phyloP scores from a whole-genome alignment of 2,113 vertebrate species.

The Epinephelus cyanopodus region DNA sequence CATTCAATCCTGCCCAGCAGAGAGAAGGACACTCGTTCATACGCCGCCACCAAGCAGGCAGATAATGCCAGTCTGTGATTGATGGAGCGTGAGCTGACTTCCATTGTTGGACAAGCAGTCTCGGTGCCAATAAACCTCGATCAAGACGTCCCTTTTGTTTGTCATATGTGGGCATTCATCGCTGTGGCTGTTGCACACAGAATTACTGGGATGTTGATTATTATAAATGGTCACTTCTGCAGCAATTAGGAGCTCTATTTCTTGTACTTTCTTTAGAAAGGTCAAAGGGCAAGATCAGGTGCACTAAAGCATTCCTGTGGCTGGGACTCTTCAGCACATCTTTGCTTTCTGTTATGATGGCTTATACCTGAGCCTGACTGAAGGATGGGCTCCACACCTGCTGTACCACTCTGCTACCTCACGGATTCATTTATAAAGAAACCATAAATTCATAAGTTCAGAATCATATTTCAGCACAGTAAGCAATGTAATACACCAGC shows the following conservation, averaged over 20 bases:
- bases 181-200: background rate
- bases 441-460: background rate
- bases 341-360: background rate
- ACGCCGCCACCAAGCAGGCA: no score
- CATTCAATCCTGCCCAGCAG: no score
- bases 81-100: no score
- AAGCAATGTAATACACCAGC: background rate
- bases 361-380: background rate
- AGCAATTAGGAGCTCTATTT: background rate
- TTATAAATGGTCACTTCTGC: background rate
- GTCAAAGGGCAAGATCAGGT: constrained; percentile 30
- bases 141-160: no score
- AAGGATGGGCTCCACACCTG: background rate
- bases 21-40: no score
- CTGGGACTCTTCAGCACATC: background rate
- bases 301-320: background rate
- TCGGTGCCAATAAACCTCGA: no score
- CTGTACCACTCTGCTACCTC: background rate
- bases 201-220: background rate
- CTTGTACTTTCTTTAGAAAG: background rate
- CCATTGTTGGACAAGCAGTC: no score
- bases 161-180: background rate
- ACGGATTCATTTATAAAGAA: background rate
- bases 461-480: background rate
- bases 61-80: no score